Percentiles rank a stretch among this genome's conserved stretches.
Evolutionary conservation across 2,888 invertebrate genomes (phyloP).

Genomic region (Parnassius orleans): DNA sequence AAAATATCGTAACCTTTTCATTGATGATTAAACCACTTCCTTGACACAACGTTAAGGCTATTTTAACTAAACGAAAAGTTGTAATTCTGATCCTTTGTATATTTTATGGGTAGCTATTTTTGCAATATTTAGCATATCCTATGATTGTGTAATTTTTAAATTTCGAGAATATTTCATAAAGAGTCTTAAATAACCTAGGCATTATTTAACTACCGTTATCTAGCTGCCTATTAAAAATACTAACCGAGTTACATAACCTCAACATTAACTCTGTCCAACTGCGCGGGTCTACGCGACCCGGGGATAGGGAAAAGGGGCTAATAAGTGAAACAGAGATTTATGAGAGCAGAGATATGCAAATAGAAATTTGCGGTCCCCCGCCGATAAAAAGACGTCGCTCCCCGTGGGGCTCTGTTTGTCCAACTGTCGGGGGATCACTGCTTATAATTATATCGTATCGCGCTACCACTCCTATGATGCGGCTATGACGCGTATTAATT

Average conservation of each 20-base stretch:
- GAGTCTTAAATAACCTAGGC: no score
- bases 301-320: conserved; percentile 57
- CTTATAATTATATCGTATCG: conserved; percentile 68
- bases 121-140: no score
- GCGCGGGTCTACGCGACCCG: conserved; percentile 49
- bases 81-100: no score
- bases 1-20: no score
- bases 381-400: conserved; percentile 75
- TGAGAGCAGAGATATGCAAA: conserved; percentile 79
- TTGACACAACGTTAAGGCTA: no score
- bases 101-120: no score
- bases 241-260: conserved; percentile 37
- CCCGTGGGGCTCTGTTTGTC: conserved; percentile 66
- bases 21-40: no score
- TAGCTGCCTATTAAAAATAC: conserved; percentile 8
- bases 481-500: conserved; percentile 19
- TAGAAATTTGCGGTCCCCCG: conserved; percentile 78
- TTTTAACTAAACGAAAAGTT: no score
- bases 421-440: conserved; percentile 68
- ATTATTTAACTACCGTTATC: neutral
- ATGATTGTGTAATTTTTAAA: no score
- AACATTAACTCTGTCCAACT: conserved; percentile 46
- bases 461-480: conserved; percentile 32
- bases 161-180: no score
- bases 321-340: conserved; percentile 81